These are phyloP conservation scores for Boleophthalmus pectinirostris DNA, from an alignment of 2,113 vertebrate species.

Conservation along the genomic window DNA sequence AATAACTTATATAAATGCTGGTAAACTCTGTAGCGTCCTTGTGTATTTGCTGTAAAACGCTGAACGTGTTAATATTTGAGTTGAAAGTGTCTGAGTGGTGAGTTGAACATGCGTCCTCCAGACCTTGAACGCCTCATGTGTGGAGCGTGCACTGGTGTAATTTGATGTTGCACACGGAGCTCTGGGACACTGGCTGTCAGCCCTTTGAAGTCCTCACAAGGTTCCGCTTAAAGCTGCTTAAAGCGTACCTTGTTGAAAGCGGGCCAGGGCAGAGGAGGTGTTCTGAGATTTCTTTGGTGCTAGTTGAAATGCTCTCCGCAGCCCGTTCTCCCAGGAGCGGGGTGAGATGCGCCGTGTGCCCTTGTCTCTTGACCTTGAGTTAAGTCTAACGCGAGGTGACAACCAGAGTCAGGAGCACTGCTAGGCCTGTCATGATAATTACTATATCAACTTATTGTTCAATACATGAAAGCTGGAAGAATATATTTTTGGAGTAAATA, in stretches of 20 bases:
- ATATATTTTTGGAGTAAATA: no score
- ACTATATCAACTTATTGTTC: no score
- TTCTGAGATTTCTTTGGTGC: conserved; percentile 38
- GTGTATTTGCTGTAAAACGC: background rate
- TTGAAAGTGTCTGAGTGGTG: conserved; percentile 1
- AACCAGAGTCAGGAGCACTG: conserved; percentile 12
- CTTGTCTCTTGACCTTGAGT: conserved; percentile 66
- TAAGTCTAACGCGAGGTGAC: conserved; percentile 21
- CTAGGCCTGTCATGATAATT: background rate
- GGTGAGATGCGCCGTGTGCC: conserved; percentile 50
- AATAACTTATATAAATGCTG: background rate
- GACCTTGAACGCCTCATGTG: conserved; percentile 27
- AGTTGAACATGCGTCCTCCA: conserved; percentile 28
- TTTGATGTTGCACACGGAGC: conserved; percentile 40
- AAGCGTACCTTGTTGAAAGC: conserved; percentile 58
- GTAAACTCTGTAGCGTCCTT: background rate
- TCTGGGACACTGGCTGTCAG: conserved; percentile 47
- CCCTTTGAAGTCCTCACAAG: conserved; percentile 64
- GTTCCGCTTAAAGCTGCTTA: conserved; percentile 61
- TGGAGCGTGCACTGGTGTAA: conserved; percentile 22
- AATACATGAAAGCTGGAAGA: no score
- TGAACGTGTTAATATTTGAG: background rate
- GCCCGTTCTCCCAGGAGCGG: conserved; percentile 34
- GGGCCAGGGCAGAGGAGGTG: conserved; percentile 41
- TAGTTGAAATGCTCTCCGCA: conserved; percentile 34